A percentile compares a stretch with the other conserved stretches of the same genome.
Conservation (phyloP, 2,888 invertebrate genomes). For the Pollenia amentaria region DNA sequence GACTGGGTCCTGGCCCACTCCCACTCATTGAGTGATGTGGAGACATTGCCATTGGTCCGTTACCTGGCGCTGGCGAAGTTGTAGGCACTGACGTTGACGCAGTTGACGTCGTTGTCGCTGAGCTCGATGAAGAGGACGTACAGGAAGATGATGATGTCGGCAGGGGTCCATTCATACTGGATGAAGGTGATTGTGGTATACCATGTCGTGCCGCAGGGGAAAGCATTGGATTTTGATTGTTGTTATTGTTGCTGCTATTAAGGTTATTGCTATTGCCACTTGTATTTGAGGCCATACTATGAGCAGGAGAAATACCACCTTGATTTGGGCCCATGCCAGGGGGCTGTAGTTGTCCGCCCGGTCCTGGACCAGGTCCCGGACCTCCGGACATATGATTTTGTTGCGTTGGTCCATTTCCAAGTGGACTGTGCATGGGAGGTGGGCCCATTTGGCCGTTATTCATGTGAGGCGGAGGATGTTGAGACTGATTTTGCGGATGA, state of each 20-base stretch:
- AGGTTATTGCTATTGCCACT: slow-evolving; percentile 78
- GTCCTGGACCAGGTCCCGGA: slow-evolving; percentile 81
- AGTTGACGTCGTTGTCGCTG: slow-evolving; percentile 77
- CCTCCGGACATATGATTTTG: slow-evolving; percentile 85
- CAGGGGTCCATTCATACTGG: slow-evolving; percentile 86
- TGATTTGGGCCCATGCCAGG: slow-evolving; percentile 76
- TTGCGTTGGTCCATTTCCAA: slow-evolving; percentile 87
- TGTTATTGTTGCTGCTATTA: slow-evolving; percentile 72
- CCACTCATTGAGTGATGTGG: slow-evolving; percentile 81
- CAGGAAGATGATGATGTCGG: slow-evolving; percentile 80
- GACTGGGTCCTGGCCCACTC: slow-evolving; percentile 79
- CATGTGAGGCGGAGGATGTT: slow-evolving; percentile 85
- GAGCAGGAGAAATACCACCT: slow-evolving; percentile 81
- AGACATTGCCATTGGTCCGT: slow-evolving; percentile 85
- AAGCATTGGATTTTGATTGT: slow-evolving; percentile 80
- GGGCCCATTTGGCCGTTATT: slow-evolving; percentile 91
- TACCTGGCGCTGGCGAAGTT: slow-evolving; percentile 80
- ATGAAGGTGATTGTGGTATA: slow-evolving; percentile 78
- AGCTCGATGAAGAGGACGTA: slow-evolving; percentile 77
- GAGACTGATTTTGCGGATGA: slow-evolving; percentile 79
- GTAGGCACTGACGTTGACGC: slow-evolving; percentile 82
- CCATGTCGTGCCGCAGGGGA: slow-evolving; percentile 80
- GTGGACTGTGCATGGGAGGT: slow-evolving; percentile 90
- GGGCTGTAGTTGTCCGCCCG: slow-evolving; percentile 76
- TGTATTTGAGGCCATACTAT: slow-evolving; percentile 75